Base-by-base conservation (phyloP, 2,797 vertebrate genomes). In the Macroramphosus scolopax region DNA sequence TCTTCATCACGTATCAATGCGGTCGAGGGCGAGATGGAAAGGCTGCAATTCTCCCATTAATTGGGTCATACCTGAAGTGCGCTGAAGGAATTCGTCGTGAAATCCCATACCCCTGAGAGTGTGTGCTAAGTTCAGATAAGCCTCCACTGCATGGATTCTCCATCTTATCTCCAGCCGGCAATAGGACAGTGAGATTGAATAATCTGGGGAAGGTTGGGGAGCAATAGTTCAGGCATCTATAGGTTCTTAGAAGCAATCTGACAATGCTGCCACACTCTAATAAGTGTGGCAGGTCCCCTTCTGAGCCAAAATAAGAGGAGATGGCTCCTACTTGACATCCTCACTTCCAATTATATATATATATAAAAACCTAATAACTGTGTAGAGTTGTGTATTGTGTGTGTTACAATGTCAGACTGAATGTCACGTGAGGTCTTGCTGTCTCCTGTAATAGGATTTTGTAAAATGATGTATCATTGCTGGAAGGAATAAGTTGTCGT, bases 81-180 rank as follows among this genome's bases (percentile, higher is more conserved):
- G 48, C 56, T 55, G 61, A 51, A 80, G 84, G 78, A 79, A 83
- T 84, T 82, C 73, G 65, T 68, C 72, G 79, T 83, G 84, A 89
- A 91, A 89, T 87, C 85, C 79, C 72, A 82, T 85, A 85, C 83
- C 81, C 75, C 83, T 63, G 79, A 84, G 89, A 83, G 66, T 71
- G 89, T 86, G 88, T 95, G 94, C 82, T 87, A 87, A 86, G 66
- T 83, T 85, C 32, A 92, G 93, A 96, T 96, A 95, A 96, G 92
- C 81, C 81, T 81, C 83, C 81, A 85, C 89, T 87, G 88, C 89
- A 89, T 89, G 87, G 88, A 92, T 90, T 90, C 84, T 70, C 73
- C 80, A 81, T 89, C 74, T 91, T 92, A 92, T 92, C 91, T 81
- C 37, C 29, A 61, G 65, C 79, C 50, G 29, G 84, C 88, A 91